Conservation (phyloP, 2,113 vertebrate species). For the Boulengeromyrus knoepffleri region DNA sequence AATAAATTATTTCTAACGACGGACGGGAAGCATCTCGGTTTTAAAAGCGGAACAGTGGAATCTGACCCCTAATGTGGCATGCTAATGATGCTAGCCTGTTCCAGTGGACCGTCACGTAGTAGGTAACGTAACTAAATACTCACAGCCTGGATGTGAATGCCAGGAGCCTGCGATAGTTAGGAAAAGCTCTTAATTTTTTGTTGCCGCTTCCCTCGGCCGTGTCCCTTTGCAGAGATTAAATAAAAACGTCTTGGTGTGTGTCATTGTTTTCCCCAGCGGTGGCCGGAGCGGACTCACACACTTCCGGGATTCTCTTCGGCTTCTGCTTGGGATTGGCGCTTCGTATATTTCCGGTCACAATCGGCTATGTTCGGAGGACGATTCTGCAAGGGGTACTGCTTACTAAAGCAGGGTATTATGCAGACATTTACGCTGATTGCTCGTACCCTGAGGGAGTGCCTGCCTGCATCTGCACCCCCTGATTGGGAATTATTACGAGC, state of each 20-base stretch:
- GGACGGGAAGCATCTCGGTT: background rate
- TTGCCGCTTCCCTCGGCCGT: background rate
- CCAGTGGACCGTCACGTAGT: background rate
- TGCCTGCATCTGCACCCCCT: background rate
- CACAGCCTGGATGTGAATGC: background rate
- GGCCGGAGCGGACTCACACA: background rate
- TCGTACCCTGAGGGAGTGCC: background rate
- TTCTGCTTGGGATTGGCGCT: background rate
- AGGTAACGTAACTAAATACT: background rate
- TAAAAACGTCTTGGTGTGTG: background rate
- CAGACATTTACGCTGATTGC: background rate
- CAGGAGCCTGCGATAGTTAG: background rate
- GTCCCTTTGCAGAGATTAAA: background rate
- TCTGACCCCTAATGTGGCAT: background rate
- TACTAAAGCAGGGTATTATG: background rate
- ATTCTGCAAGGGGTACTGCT: background rate
- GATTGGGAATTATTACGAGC: background rate
- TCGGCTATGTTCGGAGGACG: background rate
- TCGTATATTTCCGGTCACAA: background rate
- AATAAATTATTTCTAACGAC: background rate
- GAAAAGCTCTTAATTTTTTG: background rate
- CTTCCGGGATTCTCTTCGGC: constrained; percentile 16
- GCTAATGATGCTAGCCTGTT: background rate
- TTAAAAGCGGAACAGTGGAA: background rate
- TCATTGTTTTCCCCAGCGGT: constrained; percentile 11